phyloP scores from a whole-genome alignment of 1,140 invertebrate genomes.

The Caenorhabditis brenneri region DNA sequence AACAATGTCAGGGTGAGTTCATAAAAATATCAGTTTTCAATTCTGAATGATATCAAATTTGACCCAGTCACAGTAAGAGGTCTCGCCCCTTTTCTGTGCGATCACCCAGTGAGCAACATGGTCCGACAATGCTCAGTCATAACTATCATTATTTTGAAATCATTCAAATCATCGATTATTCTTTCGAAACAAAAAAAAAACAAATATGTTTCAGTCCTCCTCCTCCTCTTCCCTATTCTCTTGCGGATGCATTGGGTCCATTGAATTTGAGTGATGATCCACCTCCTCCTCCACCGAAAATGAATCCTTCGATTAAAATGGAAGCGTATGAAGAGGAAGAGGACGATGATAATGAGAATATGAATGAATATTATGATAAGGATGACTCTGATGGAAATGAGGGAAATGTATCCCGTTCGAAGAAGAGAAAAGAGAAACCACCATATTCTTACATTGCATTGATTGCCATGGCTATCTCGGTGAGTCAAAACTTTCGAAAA shows the following conservation, averaged over 20 bases:
- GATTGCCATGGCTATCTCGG: constrained; percentile 96
- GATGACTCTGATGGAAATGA: background rate
- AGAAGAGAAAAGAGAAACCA: constrained; percentile 77
- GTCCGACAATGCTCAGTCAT: background rate
- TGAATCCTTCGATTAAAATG: background rate
- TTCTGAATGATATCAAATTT: too few relatives aligned
- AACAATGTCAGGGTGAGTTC: too few relatives aligned
- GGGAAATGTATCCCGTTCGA: background rate
- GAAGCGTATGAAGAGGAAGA: background rate
- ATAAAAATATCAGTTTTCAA: too few relatives aligned
- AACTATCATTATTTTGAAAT: too few relatives aligned
- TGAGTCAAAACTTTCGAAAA: constrained; percentile 71
- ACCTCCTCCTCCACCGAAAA: background rate
- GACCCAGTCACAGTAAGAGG: too few relatives aligned
- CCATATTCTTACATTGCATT: constrained; percentile 97
- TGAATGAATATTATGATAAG: background rate
- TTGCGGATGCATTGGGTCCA: background rate
- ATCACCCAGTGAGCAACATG: too few relatives aligned
- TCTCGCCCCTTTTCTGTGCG: too few relatives aligned
- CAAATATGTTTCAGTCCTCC: background rate
- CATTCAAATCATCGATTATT: too few relatives aligned
- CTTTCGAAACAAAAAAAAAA: background rate
- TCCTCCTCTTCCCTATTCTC: background rate
- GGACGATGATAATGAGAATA: background rate
- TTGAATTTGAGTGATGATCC: background rate